Base-by-base conservation (phyloP, 1,140 invertebrate species). In the Sesamia nonagrioides region DNA sequence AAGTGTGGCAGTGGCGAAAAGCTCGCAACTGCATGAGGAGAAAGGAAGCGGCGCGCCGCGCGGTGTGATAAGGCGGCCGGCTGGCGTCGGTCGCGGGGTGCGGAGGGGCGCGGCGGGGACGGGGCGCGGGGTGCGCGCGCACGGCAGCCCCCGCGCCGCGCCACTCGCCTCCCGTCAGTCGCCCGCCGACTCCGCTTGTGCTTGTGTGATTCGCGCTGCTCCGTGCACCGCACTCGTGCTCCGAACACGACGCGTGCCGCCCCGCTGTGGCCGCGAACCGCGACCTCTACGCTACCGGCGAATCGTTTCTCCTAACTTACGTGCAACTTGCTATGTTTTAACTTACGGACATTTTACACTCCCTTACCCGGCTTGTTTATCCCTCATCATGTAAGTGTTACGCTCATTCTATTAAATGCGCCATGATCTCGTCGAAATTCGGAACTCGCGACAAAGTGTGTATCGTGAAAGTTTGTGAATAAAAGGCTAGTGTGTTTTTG, bases 311-410 rank as follows among this genome's bases (percentile, higher is more conserved):
- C 88, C 87, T 88, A 88, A 92, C 88, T 92, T 93, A 89, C 88
- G 90, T 94, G 91, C 90, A 91, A 92, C 89, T 93, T 93, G 88
- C 88, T 92, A 93, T 93, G 89, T 92, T 93, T 90, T 94, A 91
- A 94, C 88, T 92, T 91, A 91, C 86, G 92, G 89, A 95, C 93
- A 85, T 88, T 90, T 75, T 87, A 86, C 88, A 86, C 87, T 89
- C 88, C 92, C 89, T 91, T 93, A 94, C 91, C 92, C 89, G 88
- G 92, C 93, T 94, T 92, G 91, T 93, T 94, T 94, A 91, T 86
- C 92, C 91, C 91, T 91, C 89, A 92, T 92, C 92, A 95, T 95
- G 93, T 95, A 95, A 95, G 93, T 95, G 93, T 91, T 90, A 80
- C 83, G 90, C 88, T 92, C 89, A 91, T 93, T 92, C 82, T 93